Conservation (phyloP, 2,797 vertebrate genomes). For the Cynopterus sphinx region DNA sequence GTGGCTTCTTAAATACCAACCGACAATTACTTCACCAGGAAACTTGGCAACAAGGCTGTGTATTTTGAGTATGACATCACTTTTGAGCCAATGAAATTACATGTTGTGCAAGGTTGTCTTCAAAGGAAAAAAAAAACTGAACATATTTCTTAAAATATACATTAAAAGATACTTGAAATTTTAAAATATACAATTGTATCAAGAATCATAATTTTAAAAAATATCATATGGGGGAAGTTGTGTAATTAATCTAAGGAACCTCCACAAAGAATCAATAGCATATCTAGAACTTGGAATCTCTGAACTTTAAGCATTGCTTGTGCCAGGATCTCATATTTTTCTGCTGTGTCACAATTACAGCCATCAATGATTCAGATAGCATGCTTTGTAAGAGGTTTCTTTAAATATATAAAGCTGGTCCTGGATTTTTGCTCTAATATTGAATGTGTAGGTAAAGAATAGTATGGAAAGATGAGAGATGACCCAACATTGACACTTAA, state of each 20-base stretch:
- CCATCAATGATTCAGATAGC: neutral
- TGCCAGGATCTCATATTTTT: neutral
- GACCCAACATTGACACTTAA: neutral
- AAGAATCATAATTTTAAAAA: neutral
- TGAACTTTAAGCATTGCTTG: neutral
- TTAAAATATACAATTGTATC: constrained; percentile 22
- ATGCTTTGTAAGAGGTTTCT: neutral
- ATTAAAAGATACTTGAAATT: constrained; percentile 39
- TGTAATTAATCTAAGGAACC: neutral
- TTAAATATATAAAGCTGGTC: neutral
- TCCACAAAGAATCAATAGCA: neutral
- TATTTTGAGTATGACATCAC: constrained; percentile 72
- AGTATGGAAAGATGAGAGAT: neutral
- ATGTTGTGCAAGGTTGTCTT: constrained; percentile 46
- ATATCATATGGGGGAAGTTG: neutral
- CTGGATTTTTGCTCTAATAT: neutral
- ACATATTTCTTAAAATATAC: constrained; percentile 39
- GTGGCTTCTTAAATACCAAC: constrained; percentile 50
- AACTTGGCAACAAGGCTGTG: constrained; percentile 46
- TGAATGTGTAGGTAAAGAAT: neutral
- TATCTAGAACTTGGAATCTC: constrained; percentile 21
- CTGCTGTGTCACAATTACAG: neutral
- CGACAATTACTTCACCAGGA: constrained; percentile 59
- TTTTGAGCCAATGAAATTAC: constrained; percentile 40
- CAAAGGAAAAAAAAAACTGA: constrained; percentile 38